A percentile compares a stretch with the other conserved stretches of the same genome.
Evolutionary conservation across 2,888 invertebrate genomes (phyloP).

Genomic region (Catocala fraxini): DNA sequence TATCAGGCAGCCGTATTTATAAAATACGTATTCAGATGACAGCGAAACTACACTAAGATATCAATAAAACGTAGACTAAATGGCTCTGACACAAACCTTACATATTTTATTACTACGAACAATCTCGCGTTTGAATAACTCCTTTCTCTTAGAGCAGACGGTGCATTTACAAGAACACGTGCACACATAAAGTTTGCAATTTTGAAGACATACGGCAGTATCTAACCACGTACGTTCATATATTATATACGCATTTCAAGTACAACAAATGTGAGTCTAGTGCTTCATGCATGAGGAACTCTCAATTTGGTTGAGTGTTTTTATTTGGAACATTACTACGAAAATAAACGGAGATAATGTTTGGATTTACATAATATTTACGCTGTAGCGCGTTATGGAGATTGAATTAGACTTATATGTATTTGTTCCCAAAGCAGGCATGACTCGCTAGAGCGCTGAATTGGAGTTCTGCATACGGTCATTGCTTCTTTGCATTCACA

Average conservation of each 20-base stretch:
- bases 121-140: slow-evolving; percentile 20
- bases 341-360: background rate
- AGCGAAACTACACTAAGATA: too few relatives aligned
- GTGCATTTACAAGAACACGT: background rate
- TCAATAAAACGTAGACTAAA: slow-evolving; percentile 15
- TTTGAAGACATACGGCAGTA: slow-evolving; percentile 8
- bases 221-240: background rate
- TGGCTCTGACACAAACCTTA: slow-evolving; percentile 21
- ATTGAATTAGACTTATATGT: background rate
- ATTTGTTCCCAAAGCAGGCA: too few relatives aligned
- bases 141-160: slow-evolving; percentile 3
- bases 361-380: background rate
- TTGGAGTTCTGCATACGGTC: too few relatives aligned
- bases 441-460: too few relatives aligned
- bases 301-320: slow-evolving; percentile 23
- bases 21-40: too few relatives aligned
- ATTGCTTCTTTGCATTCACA: too few relatives aligned
- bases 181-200: slow-evolving; percentile 16
- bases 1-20: too few relatives aligned
- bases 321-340: slow-evolving; percentile 14
- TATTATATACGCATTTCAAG: slow-evolving; percentile 5
- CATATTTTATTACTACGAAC: slow-evolving; percentile 14
- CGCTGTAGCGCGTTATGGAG: background rate
- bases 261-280: slow-evolving; percentile 11
- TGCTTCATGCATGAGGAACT: slow-evolving; percentile 24